Conservation (phyloP, 2,888 invertebrate species). For the Chorisops tibialis region DNA sequence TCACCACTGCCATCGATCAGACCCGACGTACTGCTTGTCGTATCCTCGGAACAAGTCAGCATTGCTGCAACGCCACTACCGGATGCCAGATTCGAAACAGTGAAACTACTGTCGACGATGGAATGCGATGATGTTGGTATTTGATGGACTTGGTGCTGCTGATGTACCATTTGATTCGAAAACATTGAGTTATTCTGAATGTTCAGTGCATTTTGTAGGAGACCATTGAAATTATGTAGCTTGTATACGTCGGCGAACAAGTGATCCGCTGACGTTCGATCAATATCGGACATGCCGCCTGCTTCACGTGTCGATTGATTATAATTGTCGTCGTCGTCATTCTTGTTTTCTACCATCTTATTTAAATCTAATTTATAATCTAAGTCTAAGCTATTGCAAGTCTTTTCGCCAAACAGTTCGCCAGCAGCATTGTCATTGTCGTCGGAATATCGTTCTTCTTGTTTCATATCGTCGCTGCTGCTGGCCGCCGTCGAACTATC, state of each 20-base stretch:
- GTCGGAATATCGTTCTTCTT: background rate
- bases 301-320: background rate
- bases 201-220: constrained; percentile 33
- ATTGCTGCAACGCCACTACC: constrained; percentile 44
- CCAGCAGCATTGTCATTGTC: background rate
- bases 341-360: constrained; percentile 24
- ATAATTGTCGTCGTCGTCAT: constrained; percentile 19
- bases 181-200: constrained; percentile 23
- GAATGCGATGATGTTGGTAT: constrained; percentile 24
- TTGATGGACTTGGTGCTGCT: background rate
- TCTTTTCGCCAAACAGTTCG: constrained; percentile 1
- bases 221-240: constrained; percentile 32
- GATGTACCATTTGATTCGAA: background rate
- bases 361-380: constrained; percentile 29
- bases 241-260: constrained; percentile 27
- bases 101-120: constrained; percentile 34
- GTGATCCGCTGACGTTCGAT: background rate
- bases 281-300: background rate
- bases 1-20: constrained; percentile 43
- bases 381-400: constrained; percentile 26
- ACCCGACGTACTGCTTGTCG: constrained; percentile 46
- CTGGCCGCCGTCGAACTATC: background rate
- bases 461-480: background rate
- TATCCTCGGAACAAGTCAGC: constrained; percentile 37
- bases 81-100: constrained; percentile 40